A percentile compares a stretch with the other conserved stretches of the same genome.
Conservation (phyloP, 1,140 invertebrate genomes). For the Heliothis virescens region DNA sequence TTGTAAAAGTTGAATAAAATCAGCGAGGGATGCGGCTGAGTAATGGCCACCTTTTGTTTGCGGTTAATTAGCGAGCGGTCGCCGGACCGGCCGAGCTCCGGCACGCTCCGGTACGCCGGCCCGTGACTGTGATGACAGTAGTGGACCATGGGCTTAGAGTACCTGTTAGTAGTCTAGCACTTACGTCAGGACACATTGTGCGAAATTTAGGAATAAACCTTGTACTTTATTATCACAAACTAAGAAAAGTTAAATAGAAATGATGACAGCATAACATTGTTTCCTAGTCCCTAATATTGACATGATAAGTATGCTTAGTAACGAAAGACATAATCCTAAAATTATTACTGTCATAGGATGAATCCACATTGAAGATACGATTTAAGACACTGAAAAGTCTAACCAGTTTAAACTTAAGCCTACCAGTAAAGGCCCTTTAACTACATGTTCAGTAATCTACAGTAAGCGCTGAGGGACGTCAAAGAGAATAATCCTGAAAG, state of each 20-base stretch:
- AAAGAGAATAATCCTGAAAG: slow-evolving; percentile 12
- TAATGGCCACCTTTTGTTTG: slow-evolving; percentile 53
- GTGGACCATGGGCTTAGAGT: too few species aligned
- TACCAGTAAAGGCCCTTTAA: background rate
- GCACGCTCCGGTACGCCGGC: background rate
- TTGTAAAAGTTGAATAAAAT: slow-evolving; percentile 50
- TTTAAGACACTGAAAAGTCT: too few species aligned
- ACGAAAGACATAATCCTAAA: too few species aligned
- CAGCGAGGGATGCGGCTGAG: slow-evolving; percentile 48
- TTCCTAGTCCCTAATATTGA: too few species aligned
- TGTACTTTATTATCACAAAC: too few species aligned
- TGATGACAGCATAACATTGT: too few species aligned
- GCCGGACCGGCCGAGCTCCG: slow-evolving; percentile 12
- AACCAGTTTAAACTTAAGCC: too few species aligned
- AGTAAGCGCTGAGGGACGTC: background rate
- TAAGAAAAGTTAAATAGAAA: too few species aligned
- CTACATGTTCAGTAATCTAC: background rate
- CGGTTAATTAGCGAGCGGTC: slow-evolving; percentile 54
- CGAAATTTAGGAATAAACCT: too few species aligned
- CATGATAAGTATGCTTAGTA: too few species aligned
- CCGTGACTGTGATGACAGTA: background rate
- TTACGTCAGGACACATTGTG: background rate
- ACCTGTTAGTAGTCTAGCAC: background rate
- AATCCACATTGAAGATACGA: too few species aligned
- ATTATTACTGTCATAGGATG: too few species aligned